Percentiles rank a stretch among this genome's conserved stretches.
phyloP scores from a whole-genome alignment of 1,140 invertebrate species.

The Chrysoperla carnea region DNA sequence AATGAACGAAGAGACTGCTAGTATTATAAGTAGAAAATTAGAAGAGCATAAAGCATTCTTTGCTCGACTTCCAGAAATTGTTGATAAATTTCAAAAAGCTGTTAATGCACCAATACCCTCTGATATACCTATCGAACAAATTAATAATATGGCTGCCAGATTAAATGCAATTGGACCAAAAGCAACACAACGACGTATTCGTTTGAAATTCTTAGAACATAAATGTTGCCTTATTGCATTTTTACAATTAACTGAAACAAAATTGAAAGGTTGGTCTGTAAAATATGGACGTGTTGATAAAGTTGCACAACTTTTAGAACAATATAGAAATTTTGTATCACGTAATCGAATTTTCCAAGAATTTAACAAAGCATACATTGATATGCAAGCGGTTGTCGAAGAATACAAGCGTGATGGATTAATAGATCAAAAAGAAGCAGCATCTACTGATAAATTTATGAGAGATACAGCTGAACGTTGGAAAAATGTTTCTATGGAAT shows the following conservation, averaged over 20 bases:
- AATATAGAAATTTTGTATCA: constrained; percentile 83
- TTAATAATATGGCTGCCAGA: constrained; percentile 60
- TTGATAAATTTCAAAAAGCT: constrained; percentile 55
- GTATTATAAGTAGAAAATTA: constrained; percentile 68
- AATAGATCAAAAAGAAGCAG: constrained; percentile 52
- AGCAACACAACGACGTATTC: constrained; percentile 57
- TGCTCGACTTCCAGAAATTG: constrained; percentile 54
- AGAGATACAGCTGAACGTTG: constrained; percentile 72
- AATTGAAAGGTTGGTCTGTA: constrained; percentile 70
- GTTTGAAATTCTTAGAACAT: constrained; percentile 77
- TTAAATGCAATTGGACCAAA: constrained; percentile 49
- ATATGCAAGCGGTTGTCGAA: constrained; percentile 81
- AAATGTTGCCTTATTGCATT: constrained; percentile 85
- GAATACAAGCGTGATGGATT: constrained; percentile 77
- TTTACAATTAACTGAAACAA: constrained; percentile 73
- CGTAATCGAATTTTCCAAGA: constrained; percentile 84
- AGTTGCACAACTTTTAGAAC: constrained; percentile 65
- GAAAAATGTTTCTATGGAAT: constrained; percentile 76
- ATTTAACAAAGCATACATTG: constrained; percentile 79
- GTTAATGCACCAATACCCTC: constrained; percentile 36
- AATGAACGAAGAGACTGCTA: constrained; percentile 73
- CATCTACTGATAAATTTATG: constrained; percentile 68
- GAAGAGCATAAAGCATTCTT: constrained; percentile 85
- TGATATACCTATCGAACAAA: constrained; percentile 54
- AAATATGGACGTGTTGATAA: constrained; percentile 75